These are phyloP conservation scores for Dugesia japonica DNA, from an alignment of 2,888 invertebrate genomes.

Conservation along the genomic window DNA sequence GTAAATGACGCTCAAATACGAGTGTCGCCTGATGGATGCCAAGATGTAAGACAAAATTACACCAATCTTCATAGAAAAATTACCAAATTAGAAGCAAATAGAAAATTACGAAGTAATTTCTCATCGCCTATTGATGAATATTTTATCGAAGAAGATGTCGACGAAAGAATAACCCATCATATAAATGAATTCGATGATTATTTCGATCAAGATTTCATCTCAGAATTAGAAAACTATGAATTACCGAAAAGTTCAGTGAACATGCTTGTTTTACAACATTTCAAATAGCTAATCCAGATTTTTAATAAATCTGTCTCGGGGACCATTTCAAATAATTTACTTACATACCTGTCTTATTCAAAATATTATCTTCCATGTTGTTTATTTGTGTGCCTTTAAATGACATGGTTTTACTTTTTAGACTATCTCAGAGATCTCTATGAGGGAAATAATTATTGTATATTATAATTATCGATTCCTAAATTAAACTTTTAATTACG, in stretches of 20 bases:
- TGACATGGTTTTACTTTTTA: background rate
- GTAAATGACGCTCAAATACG: background rate
- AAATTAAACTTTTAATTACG: too few species aligned
- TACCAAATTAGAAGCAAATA: background rate
- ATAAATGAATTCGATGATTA: background rate
- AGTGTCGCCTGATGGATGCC: background rate
- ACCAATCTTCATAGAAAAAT: background rate
- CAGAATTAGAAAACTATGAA: conserved; percentile 7
- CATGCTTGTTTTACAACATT: background rate
- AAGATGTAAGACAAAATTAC: background rate
- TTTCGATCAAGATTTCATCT: conserved; percentile 1
- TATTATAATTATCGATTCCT: too few species aligned
- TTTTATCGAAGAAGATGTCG: conserved; percentile 8
- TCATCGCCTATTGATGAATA: background rate
- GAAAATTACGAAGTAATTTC: background rate
- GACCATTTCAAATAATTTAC: background rate
- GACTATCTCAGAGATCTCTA: too few species aligned
- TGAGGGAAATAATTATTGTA: too few species aligned
- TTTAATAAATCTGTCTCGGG: background rate
- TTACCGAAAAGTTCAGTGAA: conserved; percentile 4
- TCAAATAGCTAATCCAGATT: background rate
- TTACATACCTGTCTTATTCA: background rate
- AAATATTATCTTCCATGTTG: background rate
- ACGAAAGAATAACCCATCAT: background rate
- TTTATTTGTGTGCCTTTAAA: background rate